phyloP scores from a whole-genome alignment of 1,140 invertebrate species.

The Trichomalopsis sarcophagae region DNA sequence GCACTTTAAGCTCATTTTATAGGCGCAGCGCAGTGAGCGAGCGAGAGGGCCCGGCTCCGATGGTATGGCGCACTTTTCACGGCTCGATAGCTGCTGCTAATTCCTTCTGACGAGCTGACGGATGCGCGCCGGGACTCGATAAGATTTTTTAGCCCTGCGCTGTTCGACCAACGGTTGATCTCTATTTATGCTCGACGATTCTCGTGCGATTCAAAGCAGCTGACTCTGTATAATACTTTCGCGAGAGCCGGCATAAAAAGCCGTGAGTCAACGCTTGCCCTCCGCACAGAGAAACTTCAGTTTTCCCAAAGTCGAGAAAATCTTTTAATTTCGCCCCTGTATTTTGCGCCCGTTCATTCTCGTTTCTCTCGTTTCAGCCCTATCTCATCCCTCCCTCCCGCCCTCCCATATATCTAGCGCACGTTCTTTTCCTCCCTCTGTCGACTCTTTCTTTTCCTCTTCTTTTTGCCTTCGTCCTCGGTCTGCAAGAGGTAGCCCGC shows the following conservation, averaged over 20 bases:
- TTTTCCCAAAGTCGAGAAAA: constrained; percentile 41
- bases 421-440: constrained; percentile 5
- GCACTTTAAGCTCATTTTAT: constrained; percentile 55
- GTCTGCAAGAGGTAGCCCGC: constrained; percentile 12
- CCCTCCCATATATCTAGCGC: constrained; percentile 2
- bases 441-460: constrained; percentile 26
- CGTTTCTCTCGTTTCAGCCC: constrained; percentile 37
- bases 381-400: not conserved
- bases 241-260: not conserved
- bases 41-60: too few species aligned
- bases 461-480: constrained; percentile 29
- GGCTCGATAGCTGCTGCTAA: constrained; percentile 65
- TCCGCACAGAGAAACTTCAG: constrained; percentile 15
- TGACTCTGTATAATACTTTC: not conserved
- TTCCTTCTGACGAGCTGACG: constrained; percentile 64
- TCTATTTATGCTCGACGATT: too few species aligned
- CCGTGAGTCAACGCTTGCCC: not conserved
- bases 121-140: constrained; percentile 29
- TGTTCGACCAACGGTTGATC: not conserved
- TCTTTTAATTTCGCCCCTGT: constrained; percentile 35
- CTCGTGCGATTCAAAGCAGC: not conserved
- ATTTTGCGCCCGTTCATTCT: constrained; percentile 24
- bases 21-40: constrained; percentile 48
- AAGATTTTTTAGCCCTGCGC: constrained; percentile 1
- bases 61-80: constrained; percentile 69